Conservation (phyloP, 1,140 invertebrate genomes). For the Drosophila tropicalis region DNA sequence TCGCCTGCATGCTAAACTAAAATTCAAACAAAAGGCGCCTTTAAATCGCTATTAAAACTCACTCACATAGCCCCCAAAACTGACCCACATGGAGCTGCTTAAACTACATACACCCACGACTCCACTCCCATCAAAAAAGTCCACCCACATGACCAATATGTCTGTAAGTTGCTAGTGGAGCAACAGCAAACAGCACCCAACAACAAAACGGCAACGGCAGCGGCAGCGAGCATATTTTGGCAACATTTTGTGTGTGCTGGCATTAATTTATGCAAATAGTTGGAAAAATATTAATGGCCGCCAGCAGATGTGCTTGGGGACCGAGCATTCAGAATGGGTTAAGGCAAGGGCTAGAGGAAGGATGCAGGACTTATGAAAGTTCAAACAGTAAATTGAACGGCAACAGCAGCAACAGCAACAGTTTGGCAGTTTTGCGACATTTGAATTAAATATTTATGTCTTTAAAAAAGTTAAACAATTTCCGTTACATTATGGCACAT, state of each 20-base stretch:
- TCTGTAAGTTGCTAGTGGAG: constrained; percentile 27
- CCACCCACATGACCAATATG: constrained; percentile 33
- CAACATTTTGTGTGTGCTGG: constrained; percentile 71
- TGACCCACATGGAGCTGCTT: constrained; percentile 40
- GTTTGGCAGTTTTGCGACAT: constrained; percentile 37
- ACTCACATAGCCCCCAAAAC: constrained; percentile 33
- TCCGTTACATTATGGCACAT: constrained; percentile 78
- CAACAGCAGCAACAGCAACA: constrained; percentile 42
- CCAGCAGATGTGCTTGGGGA: constrained; percentile 51
- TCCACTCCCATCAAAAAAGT: constrained; percentile 2
- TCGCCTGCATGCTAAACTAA: constrained; percentile 54
- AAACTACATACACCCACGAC: constrained; percentile 16
- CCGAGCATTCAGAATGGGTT: neutral
- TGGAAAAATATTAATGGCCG: constrained; percentile 77
- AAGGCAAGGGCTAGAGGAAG: constrained; percentile 5
- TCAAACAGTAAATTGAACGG: constrained; percentile 58
- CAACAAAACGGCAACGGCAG: neutral
- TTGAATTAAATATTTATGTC: constrained; percentile 75
- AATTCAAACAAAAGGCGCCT: constrained; percentile 61
- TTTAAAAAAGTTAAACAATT: constrained; percentile 77
- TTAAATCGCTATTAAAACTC: constrained; percentile 74
- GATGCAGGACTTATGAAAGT: constrained; percentile 26
- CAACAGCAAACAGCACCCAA: neutral
- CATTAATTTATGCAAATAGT: constrained; percentile 82
- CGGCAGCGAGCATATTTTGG: constrained; percentile 59